phyloP scores from a whole-genome alignment of 2,113 vertebrate genomes.

The human region GRCh38 chr4:109283001-109283500 shows the following conservation, averaged over 20 bases:
- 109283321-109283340: too few species aligned
- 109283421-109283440: too few species aligned
- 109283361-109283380: too few species aligned
- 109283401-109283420: too few species aligned
- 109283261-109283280: background rate
- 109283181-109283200: background rate
- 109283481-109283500: too few species aligned
- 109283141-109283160: background rate
- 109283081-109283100: background rate
- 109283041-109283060: background rate
- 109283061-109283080: background rate
- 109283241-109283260: background rate
- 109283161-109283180: background rate
- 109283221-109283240: background rate
- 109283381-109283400: too few species aligned
- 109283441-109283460: too few species aligned
- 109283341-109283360: too few species aligned
- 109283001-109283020: constrained; percentile 14
- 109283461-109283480: too few species aligned
- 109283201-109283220: background rate
- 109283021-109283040: background rate
- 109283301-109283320: too few species aligned
- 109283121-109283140: background rate
- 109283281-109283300: too few species aligned
- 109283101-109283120: background rate